phyloP scores from a whole-genome alignment of 2,888 invertebrate genomes.

The Eupithecia subfuscata region DNA sequence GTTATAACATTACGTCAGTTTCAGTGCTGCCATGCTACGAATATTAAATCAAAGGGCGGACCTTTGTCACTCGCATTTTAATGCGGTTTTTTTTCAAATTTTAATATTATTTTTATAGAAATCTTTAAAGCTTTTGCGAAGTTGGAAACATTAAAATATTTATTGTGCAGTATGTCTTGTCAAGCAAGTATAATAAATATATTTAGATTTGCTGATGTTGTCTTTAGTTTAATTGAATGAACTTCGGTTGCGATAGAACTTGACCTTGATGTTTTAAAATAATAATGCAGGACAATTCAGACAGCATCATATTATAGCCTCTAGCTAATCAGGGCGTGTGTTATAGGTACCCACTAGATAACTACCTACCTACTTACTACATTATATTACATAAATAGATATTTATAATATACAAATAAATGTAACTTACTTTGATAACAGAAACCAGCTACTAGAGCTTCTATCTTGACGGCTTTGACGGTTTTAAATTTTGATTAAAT shows the following conservation, averaged over 20 bases:
- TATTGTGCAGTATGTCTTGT: background rate
- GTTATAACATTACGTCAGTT: constrained; percentile 23
- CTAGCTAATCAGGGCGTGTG: background rate
- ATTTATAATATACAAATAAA: too few species aligned
- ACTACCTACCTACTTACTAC: too few species aligned
- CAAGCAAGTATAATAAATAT: background rate
- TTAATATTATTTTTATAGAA: constrained; percentile 23
- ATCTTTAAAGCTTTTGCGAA: constrained; percentile 26
- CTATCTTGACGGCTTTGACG: background rate
- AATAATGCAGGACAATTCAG: too few species aligned
- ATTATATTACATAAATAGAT: too few species aligned
- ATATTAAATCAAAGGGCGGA: constrained; percentile 28
- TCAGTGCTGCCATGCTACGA: constrained; percentile 28
- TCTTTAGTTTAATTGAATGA: too few species aligned
- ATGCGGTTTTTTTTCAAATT: constrained; percentile 32
- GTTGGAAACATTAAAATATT: constrained; percentile 21
- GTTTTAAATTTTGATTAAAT: background rate
- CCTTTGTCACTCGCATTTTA: constrained; percentile 32
- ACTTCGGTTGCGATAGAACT: too few species aligned
- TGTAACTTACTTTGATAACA: background rate
- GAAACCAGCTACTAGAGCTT: background rate
- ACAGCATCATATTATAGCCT: too few species aligned
- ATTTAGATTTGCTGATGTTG: too few species aligned
- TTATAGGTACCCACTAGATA: too few species aligned
- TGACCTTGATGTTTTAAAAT: background rate